Evolutionary conservation across 1,140 invertebrate species (phyloP), one percentile per base, ranked within the genome.

Genomic region (Archegozetes longisetosus): DNA sequence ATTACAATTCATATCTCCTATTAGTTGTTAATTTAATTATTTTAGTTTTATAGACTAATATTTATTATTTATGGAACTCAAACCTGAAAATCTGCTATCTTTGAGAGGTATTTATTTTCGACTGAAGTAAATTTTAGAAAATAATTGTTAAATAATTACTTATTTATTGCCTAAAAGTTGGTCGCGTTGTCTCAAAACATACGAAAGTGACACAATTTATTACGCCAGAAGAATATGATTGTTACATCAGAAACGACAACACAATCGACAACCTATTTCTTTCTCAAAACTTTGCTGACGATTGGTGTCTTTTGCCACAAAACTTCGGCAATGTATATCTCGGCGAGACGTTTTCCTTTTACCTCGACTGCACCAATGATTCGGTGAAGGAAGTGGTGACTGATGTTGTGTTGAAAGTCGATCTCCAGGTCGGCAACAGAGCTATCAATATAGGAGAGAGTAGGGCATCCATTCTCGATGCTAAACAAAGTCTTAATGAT

Each of bases 301-400:
- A 57, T 46, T 64, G 53, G 40, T 49, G 46, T 13, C 40, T 65
- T 63, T 66, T 60, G 64, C 57, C 65, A 74, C 54, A 63, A 29
- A 53, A 23, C 1, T 79, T 65, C 70, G 84, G 84, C 52, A 85
- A 84, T 72, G 84, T 87, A 66, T 86, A 86, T 72, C 71, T 88
- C 25, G 95, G 95, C 22, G 94, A 98, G 79, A 97, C 90, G 24
- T 98, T 98, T 76, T 90, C 92, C 1, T 91, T 92, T 72, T 97
- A 95, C 70, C 83, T 98, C 54, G 93, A 88, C 76, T 86, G 98
- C 52, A 88, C 95, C 68, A 98, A 97, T 78, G 88, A 93, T 70
- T 62, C 61, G 92, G 88, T 56, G 79, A 80, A 62, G 81, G 88
- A 74, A 68, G 78, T 13, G 13, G 85, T 88, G 14, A 82, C 84